Conservation (phyloP, 2,797 vertebrate species). For the Carapus acus region DNA sequence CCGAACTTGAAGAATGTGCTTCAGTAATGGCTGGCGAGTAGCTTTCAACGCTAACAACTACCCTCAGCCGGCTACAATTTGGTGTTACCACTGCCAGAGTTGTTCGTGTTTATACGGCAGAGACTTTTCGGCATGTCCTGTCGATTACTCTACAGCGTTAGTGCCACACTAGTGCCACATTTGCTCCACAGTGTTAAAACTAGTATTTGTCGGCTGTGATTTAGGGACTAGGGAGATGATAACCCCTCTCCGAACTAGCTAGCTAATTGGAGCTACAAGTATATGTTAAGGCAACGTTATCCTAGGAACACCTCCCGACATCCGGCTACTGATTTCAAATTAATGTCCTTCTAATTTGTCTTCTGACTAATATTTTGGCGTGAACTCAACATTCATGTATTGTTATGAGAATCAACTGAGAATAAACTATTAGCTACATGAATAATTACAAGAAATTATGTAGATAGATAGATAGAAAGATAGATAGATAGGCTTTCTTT, state of each 20-base stretch:
- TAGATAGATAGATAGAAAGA: too few species aligned
- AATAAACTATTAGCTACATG: too few species aligned
- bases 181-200: conserved; percentile 9
- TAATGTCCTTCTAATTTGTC: conserved; percentile 39
- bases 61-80: conserved; percentile 58
- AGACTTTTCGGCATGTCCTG: conserved; percentile 38
- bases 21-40: conserved; percentile 58
- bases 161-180: conserved; percentile 1
- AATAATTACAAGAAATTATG: too few species aligned
- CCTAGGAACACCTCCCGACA: conserved; percentile 16
- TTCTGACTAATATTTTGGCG: too few species aligned
- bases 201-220: conserved; percentile 43
- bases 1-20: conserved; percentile 47
- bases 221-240: conserved; percentile 44
- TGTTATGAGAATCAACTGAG: too few species aligned
- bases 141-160: conserved; percentile 10
- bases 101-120: conserved; percentile 39
- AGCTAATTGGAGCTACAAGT: conserved; percentile 56
- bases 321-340: conserved; percentile 54
- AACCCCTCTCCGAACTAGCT: conserved; percentile 65
- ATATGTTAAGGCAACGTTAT: conserved; percentile 49
- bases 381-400: too few species aligned
- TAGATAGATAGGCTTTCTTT: too few species aligned
- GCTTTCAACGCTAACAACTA: conserved; percentile 50
- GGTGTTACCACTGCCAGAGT: conserved; percentile 65